Conservation (phyloP, 1,140 invertebrate genomes). For the Cheumatopsyche charites region DNA sequence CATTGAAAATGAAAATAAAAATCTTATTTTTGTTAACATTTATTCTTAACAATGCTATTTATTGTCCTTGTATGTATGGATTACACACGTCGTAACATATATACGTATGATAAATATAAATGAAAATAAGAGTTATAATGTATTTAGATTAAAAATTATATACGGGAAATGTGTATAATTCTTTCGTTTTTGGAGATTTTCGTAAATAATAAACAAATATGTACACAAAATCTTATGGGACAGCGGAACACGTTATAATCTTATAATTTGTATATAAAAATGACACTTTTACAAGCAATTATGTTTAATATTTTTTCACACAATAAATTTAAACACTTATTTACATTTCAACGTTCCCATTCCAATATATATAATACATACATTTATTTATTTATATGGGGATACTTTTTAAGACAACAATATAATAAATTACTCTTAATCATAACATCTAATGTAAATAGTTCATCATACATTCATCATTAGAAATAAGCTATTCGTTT, state of each 20-base stretch:
- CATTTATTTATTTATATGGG: slow-evolving; percentile 9
- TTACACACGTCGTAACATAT: slow-evolving; percentile 36
- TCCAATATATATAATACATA: slow-evolving; percentile 22
- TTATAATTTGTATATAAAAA: slow-evolving; percentile 25
- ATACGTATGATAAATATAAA: slow-evolving; percentile 10
- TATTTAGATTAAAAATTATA: slow-evolving; percentile 16
- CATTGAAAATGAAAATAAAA: slow-evolving; percentile 6
- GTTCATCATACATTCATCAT: not conserved
- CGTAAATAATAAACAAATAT: slow-evolving; percentile 28
- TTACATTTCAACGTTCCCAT: slow-evolving; percentile 26
- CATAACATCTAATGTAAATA: not conserved
- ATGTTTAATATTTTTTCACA: slow-evolving; percentile 14
- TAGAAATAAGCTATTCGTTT: not conserved
- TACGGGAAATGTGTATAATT: slow-evolving; percentile 26
- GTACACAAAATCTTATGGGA: slow-evolving; percentile 22
- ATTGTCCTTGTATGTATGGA: slow-evolving; percentile 45
- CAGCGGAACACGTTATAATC: slow-evolving; percentile 14
- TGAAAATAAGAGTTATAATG: not conserved
- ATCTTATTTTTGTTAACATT: slow-evolving; percentile 28
- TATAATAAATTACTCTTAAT: slow-evolving; percentile 1
- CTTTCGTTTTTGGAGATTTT: slow-evolving; percentile 18
- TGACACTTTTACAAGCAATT: slow-evolving; percentile 33
- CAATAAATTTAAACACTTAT: slow-evolving; percentile 32
- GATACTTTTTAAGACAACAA: slow-evolving; percentile 13
- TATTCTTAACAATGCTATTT: slow-evolving; percentile 41